Conservation (phyloP, 2,888 invertebrate species). For the Agrenia bidenticulata region DNA sequence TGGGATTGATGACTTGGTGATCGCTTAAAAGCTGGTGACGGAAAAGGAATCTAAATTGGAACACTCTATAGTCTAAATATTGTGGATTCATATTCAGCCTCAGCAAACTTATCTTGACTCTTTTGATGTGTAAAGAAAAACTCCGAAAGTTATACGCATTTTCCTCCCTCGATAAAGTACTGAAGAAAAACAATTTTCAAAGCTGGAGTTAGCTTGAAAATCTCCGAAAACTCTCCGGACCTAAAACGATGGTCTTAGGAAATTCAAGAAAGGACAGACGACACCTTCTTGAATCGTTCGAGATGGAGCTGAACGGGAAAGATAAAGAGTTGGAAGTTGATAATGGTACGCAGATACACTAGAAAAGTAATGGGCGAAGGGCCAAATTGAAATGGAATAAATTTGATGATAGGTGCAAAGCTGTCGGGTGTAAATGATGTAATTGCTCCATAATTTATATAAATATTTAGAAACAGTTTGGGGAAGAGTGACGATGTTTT, state of each 20-base stretch:
- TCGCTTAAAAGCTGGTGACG: too few relatives aligned
- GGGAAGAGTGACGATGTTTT: background rate
- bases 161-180: too few relatives aligned
- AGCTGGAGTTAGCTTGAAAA: too few relatives aligned
- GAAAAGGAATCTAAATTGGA: too few relatives aligned
- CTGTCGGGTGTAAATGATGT: background rate
- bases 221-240: too few relatives aligned
- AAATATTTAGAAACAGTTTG: background rate
- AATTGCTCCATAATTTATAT: conserved; percentile 3
- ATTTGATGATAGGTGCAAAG: conserved; percentile 13
- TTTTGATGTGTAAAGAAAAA: too few relatives aligned
- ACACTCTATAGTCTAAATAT: too few relatives aligned
- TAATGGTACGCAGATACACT: conserved; percentile 35
- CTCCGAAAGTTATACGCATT: too few relatives aligned
- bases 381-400: conserved; percentile 16
- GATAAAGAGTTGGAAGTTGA: conserved; percentile 35
- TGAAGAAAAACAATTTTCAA: too few relatives aligned
- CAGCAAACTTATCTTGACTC: too few relatives aligned
- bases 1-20: too few relatives aligned
- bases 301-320: conserved; percentile 41
- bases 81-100: too few relatives aligned
- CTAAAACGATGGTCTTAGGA: conserved; percentile 39
- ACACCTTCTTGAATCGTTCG: conserved; percentile 40
- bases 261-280: conserved; percentile 36
- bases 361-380: conserved; percentile 11